Evolutionary conservation across 1,140 invertebrate genomes (phyloP), one percentile per base, ranked within the genome.

Genomic region (Potamilus streckersoni): DNA sequence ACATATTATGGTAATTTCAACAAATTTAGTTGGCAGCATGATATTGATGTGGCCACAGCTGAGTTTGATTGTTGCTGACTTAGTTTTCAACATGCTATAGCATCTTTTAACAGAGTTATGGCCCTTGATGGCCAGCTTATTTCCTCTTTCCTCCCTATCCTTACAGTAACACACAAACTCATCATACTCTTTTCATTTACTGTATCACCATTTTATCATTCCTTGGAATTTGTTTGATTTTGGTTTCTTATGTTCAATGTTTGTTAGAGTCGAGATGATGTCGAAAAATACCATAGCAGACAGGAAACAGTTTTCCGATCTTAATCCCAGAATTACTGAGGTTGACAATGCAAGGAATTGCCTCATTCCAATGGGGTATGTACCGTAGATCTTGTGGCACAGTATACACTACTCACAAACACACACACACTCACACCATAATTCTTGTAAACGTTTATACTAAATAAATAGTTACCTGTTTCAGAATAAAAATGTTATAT

Each of bases 311-410:
- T 65, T 68, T 73, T 20, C 61, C 27, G 74, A 79, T n/a, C 12
- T 82, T 27, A 83, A 82, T 83, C 8, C 85, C 1, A 80, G 76
- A 62, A 61, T 87, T 16, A 80, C 81, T 70, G 87, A 85, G 14
- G 23, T 63, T 69, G 81, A 86, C 57, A 74, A 79, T 64, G 85
- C 87, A 19, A 79, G 64, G 64, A 80, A 88, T 56, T 71, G 78
- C 31, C 79, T 88, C 3, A 79, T 88, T 23, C 87, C 87, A 20
- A 88, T 89, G 86, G 87, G 87, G 86, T 88, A 80, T 71, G 80
- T n/a, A 55, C 23, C 17, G 49, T 60, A 19, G 58, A 59, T 56
- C 23, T 31, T 12, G 13, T 2, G 11, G n/a, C 23, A 17, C 63
- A 63, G 17, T 55, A 38, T 19, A 20, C 16, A 55, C 15, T 72